Conservation (phyloP, 2,113 vertebrate species). For the Lepisosteus oculatus region DNA sequence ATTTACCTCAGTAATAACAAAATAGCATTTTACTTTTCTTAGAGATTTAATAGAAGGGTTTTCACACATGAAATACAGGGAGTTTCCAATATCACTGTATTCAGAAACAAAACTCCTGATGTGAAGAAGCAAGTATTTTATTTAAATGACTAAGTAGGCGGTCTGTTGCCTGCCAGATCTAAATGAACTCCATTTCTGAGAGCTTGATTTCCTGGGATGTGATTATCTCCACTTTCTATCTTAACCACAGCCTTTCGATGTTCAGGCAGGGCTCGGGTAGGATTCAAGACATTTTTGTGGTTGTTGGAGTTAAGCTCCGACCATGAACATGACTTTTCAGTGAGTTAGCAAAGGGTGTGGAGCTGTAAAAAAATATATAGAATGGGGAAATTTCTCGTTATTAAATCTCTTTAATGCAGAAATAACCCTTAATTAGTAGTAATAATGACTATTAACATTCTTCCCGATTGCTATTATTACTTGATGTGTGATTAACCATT, state of each 20-base stretch:
- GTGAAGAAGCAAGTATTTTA: conserved; percentile 57
- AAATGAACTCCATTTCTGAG: conserved; percentile 71
- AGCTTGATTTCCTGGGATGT: conserved; percentile 53
- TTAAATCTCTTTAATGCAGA: too few relatives aligned
- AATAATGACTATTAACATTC: too few relatives aligned
- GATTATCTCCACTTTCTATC: conserved; percentile 58
- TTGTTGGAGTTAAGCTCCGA: conserved; percentile 38
- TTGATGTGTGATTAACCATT: too few relatives aligned
- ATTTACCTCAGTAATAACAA: too few relatives aligned
- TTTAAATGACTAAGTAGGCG: conserved; percentile 66
- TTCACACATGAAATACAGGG: too few relatives aligned
- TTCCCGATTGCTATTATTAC: too few relatives aligned
- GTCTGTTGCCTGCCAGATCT: conserved; percentile 58
- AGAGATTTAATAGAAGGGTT: too few relatives aligned
- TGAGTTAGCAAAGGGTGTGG: conserved; percentile 28
- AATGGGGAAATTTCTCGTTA: too few relatives aligned
- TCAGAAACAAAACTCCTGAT: neutral
- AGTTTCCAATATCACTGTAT: too few relatives aligned
- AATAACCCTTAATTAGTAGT: too few relatives aligned
- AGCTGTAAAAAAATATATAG: too few relatives aligned
- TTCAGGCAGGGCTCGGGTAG: conserved; percentile 38
- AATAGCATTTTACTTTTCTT: too few relatives aligned
- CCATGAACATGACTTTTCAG: conserved; percentile 27
- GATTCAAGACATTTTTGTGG: conserved; percentile 37
- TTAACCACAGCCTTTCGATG: conserved; percentile 47